These are phyloP conservation scores for Schizotus pectinicornis DNA, from an alignment of 2,888 invertebrate species.

Conservation along the genomic window DNA sequence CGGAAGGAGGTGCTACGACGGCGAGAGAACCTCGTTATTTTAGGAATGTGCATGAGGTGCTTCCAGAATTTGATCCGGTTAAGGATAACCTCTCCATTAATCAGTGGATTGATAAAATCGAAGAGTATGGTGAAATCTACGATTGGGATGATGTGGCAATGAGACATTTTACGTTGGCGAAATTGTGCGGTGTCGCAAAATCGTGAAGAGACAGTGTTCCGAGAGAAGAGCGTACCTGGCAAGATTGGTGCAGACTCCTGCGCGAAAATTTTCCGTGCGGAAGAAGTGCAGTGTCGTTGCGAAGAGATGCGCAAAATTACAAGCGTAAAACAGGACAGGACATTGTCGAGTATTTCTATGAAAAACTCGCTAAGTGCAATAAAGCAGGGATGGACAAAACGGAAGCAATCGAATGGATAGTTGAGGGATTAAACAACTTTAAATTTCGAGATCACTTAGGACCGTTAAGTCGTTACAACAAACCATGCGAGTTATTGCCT, in stretches of 20 bases:
- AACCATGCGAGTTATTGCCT: neutral
- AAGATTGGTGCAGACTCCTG: neutral
- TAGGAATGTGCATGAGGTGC: constrained; percentile 2
- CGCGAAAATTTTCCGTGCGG: constrained; percentile 1
- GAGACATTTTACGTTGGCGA: too few species aligned
- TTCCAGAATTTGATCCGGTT: constrained; percentile 21
- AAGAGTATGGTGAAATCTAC: constrained; percentile 34
- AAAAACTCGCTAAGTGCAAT: constrained; percentile 35
- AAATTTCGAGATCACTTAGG: constrained; percentile 18
- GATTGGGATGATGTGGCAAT: constrained; percentile 32
- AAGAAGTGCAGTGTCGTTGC: constrained; percentile 2
- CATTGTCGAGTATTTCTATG: constrained; percentile 30
- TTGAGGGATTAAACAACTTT: constrained; percentile 24
- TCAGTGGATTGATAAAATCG: constrained; percentile 32
- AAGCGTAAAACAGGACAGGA: constrained; percentile 18
- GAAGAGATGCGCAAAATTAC: constrained; percentile 31
- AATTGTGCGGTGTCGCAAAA: constrained; percentile 28
- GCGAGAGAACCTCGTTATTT: neutral
- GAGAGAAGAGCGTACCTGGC: neutral
- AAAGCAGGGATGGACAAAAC: constrained; percentile 27
- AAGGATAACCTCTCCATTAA: constrained; percentile 11
- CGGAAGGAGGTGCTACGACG: neutral
- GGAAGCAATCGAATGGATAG: constrained; percentile 16
- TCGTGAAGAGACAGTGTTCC: constrained; percentile 34
- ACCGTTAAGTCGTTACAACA: constrained; percentile 26